Percentiles rank a stretch among this genome's conserved stretches.
phyloP scores from a whole-genome alignment of 2,797 vertebrate species.

The Oreochromis mossambicus region DNA sequence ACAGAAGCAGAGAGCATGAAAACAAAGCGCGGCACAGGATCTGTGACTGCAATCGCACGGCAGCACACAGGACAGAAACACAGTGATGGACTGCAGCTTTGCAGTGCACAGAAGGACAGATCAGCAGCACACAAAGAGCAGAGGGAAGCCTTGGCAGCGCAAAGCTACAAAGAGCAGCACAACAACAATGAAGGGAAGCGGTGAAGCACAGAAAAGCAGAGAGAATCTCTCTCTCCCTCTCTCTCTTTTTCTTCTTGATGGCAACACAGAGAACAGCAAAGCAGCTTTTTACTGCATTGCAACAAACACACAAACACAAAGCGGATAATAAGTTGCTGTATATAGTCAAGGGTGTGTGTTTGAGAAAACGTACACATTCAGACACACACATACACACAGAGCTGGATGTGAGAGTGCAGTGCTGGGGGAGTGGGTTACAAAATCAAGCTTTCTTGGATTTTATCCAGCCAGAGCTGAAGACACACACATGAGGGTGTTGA shows the following conservation, averaged over 20 bases:
- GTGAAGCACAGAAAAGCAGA: constrained; percentile 39
- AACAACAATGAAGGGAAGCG: constrained; percentile 46
- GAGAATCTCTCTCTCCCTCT: constrained; percentile 32
- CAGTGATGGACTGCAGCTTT: constrained; percentile 33
- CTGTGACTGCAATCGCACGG: constrained; percentile 14
- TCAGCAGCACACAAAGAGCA: constrained; percentile 37
- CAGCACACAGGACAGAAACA: constrained; percentile 25
- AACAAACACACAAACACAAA: constrained; percentile 56
- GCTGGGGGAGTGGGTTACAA: constrained; percentile 8
- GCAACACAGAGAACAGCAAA: constrained; percentile 49
- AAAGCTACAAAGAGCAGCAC: constrained; percentile 47
- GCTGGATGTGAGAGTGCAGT: constrained; percentile 27
- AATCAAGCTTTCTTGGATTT: constrained; percentile 17
- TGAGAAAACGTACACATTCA: background rate
- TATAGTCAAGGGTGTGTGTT: constrained; percentile 17
- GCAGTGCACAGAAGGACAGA: constrained; percentile 31
- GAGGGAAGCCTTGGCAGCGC: constrained; percentile 48
- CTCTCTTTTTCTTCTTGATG: constrained; percentile 22
- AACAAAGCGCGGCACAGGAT: constrained; percentile 19
- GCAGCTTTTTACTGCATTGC: constrained; percentile 62
- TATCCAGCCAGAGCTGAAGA: constrained; percentile 45
- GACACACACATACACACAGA: constrained; percentile 4
- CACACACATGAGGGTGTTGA: constrained; percentile 40
- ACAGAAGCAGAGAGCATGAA: constrained; percentile 8
- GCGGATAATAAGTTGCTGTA: constrained; percentile 20